Percentiles rank a stretch among this genome's conserved stretches.
phyloP scores from a whole-genome alignment of 2,797 vertebrate genomes.

The Catharus ustulatus region DNA sequence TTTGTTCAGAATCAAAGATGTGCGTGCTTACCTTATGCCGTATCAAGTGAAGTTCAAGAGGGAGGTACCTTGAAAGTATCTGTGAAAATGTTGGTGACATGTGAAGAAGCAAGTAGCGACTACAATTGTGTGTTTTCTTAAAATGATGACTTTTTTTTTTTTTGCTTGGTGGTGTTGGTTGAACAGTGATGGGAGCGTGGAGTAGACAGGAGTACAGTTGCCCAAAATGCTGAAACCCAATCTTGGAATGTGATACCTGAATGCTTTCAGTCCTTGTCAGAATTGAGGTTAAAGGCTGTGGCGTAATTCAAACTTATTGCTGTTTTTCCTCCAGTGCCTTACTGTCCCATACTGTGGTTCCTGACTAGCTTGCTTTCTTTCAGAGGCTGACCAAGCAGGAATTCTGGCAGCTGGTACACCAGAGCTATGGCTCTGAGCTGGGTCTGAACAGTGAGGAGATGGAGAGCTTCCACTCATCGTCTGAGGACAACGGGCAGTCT shows the following conservation, averaged over 20 bases:
- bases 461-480: slow-evolving; percentile 82
- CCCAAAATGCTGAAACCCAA: slow-evolving; percentile 56
- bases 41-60: neutral
- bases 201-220: neutral
- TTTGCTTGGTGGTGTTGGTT: neutral
- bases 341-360: neutral
- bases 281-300: slow-evolving; percentile 66
- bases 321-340: slow-evolving; percentile 5
- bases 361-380: slow-evolving; percentile 14
- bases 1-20: neutral
- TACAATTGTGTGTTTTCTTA: neutral
- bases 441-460: slow-evolving; percentile 93
- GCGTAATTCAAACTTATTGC: slow-evolving; percentile 45
- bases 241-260: slow-evolving; percentile 29
- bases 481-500: slow-evolving; percentile 80
- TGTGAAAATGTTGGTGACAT: neutral
- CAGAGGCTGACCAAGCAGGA: slow-evolving; percentile 83
- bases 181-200: neutral
- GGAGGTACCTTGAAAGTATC: neutral
- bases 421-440: slow-evolving; percentile 92
- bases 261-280: slow-evolving; percentile 31
- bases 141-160: neutral
- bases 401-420: slow-evolving; percentile 91
- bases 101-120: neutral
- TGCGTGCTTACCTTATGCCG: neutral